Percentiles rank a stretch among this genome's conserved stretches.
Conservation (phyloP, 2,797 vertebrate genomes). For the Acanthopagrus latus region DNA sequence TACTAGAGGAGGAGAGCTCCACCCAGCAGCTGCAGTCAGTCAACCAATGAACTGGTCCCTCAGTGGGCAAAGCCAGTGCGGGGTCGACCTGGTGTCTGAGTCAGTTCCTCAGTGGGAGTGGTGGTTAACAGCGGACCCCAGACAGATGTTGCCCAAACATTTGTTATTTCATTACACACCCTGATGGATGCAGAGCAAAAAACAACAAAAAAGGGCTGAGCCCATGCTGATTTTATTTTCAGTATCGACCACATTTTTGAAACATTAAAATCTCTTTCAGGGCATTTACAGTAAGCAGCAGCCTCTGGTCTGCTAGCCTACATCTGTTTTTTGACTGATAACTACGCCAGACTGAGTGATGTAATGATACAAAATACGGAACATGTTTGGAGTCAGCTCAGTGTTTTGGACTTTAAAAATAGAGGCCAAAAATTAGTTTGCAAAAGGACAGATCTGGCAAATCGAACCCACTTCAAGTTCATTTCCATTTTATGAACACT, state of each 20-base stretch:
- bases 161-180: conserved; percentile 39
- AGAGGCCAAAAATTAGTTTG: background rate
- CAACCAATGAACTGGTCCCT: conserved; percentile 39
- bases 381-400: conserved; percentile 21
- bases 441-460: background rate
- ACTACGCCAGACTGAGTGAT: conserved; percentile 37
- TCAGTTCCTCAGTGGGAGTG: conserved; percentile 32
- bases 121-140: conserved; percentile 20
- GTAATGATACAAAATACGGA: conserved; percentile 35
- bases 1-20: conserved; percentile 60
- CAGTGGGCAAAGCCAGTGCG: conserved; percentile 20
- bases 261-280: conserved; percentile 26
- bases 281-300: conserved; percentile 18
- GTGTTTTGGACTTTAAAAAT: background rate
- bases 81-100: conserved; percentile 25
- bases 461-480: background rate
- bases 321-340: conserved; percentile 54
- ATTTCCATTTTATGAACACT: background rate
- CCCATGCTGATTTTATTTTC: conserved; percentile 56
- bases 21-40: conserved; percentile 76
- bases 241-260: conserved; percentile 41
- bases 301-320: conserved; percentile 30
- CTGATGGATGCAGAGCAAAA: conserved; percentile 39
- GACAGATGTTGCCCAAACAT: conserved; percentile 51
- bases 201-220: conserved; percentile 44